Evolutionary conservation across 2,888 invertebrate species (phyloP).

Genomic region (Pilophorus perplexus): DNA sequence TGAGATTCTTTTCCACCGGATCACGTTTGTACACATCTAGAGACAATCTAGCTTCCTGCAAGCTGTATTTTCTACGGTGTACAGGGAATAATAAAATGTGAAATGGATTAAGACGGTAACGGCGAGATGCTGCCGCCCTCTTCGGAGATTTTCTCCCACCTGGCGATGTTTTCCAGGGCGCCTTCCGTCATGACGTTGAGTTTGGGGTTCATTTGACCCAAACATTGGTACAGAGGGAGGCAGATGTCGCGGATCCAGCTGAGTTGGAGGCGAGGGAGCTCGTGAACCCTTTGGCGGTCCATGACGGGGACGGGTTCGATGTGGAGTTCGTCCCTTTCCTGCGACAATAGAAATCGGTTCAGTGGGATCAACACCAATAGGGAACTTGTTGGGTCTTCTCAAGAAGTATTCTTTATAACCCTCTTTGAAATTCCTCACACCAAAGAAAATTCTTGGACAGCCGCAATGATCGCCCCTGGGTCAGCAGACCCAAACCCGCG

Average conservation of each 20-base stretch:
- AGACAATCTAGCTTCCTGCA: too few relatives aligned
- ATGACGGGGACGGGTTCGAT: conserved; percentile 59
- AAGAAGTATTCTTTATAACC: too few relatives aligned
- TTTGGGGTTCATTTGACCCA: conserved; percentile 54
- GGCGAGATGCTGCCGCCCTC: conserved; percentile 11
- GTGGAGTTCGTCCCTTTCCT: conserved; percentile 55
- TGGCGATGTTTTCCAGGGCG: conserved; percentile 54
- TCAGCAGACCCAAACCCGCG: too few relatives aligned
- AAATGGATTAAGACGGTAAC: too few relatives aligned
- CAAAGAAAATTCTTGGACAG: too few relatives aligned
- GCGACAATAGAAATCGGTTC: background rate
- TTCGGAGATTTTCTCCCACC: conserved; percentile 53
- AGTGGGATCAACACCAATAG: background rate
- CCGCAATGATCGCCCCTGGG: too few relatives aligned
- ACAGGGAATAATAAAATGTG: too few relatives aligned
- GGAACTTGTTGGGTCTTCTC: too few relatives aligned
- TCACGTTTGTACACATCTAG: too few relatives aligned
- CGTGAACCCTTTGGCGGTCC: conserved; percentile 59
- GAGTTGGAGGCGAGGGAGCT: conserved; percentile 59
- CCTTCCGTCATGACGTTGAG: conserved; percentile 55
- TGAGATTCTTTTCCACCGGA: too few relatives aligned
- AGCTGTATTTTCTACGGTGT: too few relatives aligned
- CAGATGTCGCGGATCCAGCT: conserved; percentile 54
- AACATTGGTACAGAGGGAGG: conserved; percentile 56
- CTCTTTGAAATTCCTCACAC: too few relatives aligned